Base-by-base conservation (phyloP, 2,113 vertebrate genomes). In the Zosterops pallidus region DNA sequence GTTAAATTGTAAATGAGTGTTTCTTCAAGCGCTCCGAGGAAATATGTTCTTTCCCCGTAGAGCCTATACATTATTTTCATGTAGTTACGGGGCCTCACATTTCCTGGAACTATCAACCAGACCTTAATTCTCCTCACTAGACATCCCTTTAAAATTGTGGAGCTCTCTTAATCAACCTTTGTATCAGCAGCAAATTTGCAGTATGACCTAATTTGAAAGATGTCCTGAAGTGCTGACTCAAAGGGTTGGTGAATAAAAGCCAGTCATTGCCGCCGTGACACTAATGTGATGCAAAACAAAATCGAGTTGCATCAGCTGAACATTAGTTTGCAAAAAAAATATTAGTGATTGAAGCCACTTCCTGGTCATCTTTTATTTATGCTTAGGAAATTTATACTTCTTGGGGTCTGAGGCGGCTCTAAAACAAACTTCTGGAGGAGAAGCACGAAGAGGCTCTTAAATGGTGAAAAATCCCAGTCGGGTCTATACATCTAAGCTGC, bases 91-190 rank as follows among this genome's bases (percentile, higher is more conserved):
- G 78, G 89, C 92, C 92, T 97, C 85, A 77, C 96, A 92, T 97
- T 98, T 98, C 98, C 97, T 92, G 97, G 97, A 98, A 98, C 97
- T 98, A 97, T 97, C 97, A 94, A 92, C 91, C 79, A 95, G 97
- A 92, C 94, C 95, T 98, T 98, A 98, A 98, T 98, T 98, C 97
- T 97, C 96, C 92, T 96, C 91, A 94, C 93, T 96, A 82, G 91
- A 95, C 95, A 97, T 97, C 87, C 93, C 97, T 98, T 98, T 97
- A 97, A 98, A 98, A 98, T 88, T 74, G 95, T 86, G 92, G 91
- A 89, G 97, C 94, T 98, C 97, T 97, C 97, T 98, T 98, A 98
- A 98, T 98, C 98, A 98, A 98, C 97, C 97, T 98, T 97, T 98
- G 96, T 97, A 98, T 97, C 97, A 97, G 97, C 8, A 33, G 96